Conservation (phyloP, 1,140 invertebrate species). For the Zaprionus lachaisei region DNA sequence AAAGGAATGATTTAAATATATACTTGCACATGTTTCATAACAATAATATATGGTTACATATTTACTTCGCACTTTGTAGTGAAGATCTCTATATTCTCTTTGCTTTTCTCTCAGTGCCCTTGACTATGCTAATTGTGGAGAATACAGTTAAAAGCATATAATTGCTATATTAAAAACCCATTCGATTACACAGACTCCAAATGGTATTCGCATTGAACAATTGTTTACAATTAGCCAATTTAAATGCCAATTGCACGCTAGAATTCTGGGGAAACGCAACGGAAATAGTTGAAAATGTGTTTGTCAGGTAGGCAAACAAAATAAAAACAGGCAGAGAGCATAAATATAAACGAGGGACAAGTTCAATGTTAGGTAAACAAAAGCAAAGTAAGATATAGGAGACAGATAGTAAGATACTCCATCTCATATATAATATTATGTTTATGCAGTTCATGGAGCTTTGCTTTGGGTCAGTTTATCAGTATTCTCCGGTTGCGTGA, state of each 20-base stretch:
- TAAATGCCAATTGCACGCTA: conserved; percentile 31
- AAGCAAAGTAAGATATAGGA: background rate
- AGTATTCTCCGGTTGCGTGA: conserved; percentile 39
- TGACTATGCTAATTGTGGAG: background rate
- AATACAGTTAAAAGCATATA: conserved; percentile 12
- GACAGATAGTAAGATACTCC: background rate
- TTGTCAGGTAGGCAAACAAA: conserved; percentile 3
- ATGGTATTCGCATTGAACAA: conserved; percentile 14
- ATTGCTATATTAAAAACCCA: conserved; percentile 22
- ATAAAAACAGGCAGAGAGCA: conserved; percentile 8
- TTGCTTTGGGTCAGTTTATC: conserved; percentile 22
- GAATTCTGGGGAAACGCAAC: conserved; percentile 23
- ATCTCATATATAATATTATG: background rate
- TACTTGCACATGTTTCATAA: too few species aligned
- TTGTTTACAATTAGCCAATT: conserved; percentile 39
- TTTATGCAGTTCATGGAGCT: background rate
- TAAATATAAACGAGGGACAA: conserved; percentile 27
- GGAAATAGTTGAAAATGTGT: conserved; percentile 38
- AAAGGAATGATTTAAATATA: too few species aligned
- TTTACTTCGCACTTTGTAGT: too few species aligned
- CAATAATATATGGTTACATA: too few species aligned
- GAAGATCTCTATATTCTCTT: too few species aligned
- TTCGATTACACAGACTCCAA: conserved; percentile 8
- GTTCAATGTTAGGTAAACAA: conserved; percentile 17
- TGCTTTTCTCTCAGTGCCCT: background rate